Evolutionary conservation across 2,888 invertebrate genomes (phyloP).

Genomic region (Sinodicranocentrus sp.): DNA sequence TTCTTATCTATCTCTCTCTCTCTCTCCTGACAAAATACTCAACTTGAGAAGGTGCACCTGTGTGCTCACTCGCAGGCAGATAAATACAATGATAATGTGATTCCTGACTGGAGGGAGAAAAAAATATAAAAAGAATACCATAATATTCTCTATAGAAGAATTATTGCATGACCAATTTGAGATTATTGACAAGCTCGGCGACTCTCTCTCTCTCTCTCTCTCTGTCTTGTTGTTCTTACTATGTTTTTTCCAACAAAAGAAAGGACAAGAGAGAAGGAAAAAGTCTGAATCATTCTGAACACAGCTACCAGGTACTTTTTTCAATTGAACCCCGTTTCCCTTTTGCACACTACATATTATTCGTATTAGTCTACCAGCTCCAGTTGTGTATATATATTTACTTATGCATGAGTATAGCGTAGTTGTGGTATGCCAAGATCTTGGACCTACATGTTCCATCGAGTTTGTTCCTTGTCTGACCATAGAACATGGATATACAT

Average conservation of each 20-base stretch:
- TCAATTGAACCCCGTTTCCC: conserved; percentile 37
- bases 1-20: conserved; percentile 5
- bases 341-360: conserved; percentile 47
- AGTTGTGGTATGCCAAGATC: conserved; percentile 38
- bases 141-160: conserved; percentile 1
- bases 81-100: not conserved
- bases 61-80: conserved; percentile 19
- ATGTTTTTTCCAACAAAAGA: conserved; percentile 28
- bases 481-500: not conserved
- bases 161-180: conserved; percentile 65
- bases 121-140: conserved; percentile 9
- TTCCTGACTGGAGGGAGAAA: not conserved
- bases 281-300: conserved; percentile 39
- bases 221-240: conserved; percentile 24
- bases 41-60: conserved; percentile 52
- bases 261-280: conserved; percentile 33
- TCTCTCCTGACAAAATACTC: conserved; percentile 20
- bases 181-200: conserved; percentile 57
- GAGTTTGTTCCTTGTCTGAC: not conserved
- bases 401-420: conserved; percentile 59
- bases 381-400: conserved; percentile 59
- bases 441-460: conserved; percentile 2
- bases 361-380: not conserved
- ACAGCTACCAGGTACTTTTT: conserved; percentile 46
- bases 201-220: conserved; percentile 21